phyloP scores from a whole-genome alignment of 2,113 vertebrate genomes.

The Cnemophilus loriae region DNA sequence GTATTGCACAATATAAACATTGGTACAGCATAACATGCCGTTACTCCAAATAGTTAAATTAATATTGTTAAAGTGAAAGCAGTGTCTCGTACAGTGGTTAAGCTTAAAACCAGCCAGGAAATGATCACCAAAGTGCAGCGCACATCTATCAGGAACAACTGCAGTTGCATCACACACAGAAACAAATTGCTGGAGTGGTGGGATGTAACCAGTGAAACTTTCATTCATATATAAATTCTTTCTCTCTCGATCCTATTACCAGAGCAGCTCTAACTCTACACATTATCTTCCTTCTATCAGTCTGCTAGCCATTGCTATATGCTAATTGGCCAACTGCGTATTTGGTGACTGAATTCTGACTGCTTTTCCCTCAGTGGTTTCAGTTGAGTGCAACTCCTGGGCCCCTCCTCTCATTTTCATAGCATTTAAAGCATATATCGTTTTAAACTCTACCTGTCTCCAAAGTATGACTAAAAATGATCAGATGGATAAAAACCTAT shows the following conservation, averaged over 20 bases:
- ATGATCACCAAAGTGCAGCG: not conserved
- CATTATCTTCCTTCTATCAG: not conserved
- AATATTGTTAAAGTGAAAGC: not conserved
- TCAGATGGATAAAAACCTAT: not conserved
- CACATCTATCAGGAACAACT: not conserved
- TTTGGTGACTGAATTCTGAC: not conserved
- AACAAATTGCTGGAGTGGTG: not conserved
- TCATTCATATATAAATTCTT: not conserved
- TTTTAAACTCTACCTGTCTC: not conserved
- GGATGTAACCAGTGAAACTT: not conserved
- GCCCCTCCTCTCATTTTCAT: not conserved
- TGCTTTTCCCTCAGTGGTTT: not conserved
- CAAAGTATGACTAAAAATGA: not conserved
- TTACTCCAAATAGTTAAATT: not conserved
- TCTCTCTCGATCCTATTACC: not conserved
- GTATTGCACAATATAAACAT: not conserved
- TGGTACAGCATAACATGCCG: not conserved
- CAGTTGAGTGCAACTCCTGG: not conserved
- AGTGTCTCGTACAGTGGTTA: not conserved
- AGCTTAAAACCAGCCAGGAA: not conserved
- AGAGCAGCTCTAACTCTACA: not conserved
- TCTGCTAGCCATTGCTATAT: not conserved
- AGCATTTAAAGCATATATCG: not conserved
- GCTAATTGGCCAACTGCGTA: not conserved
- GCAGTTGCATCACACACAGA: not conserved